Evolutionary conservation across 1,140 invertebrate genomes (phyloP).

Genomic region (Apis dorsata): DNA sequence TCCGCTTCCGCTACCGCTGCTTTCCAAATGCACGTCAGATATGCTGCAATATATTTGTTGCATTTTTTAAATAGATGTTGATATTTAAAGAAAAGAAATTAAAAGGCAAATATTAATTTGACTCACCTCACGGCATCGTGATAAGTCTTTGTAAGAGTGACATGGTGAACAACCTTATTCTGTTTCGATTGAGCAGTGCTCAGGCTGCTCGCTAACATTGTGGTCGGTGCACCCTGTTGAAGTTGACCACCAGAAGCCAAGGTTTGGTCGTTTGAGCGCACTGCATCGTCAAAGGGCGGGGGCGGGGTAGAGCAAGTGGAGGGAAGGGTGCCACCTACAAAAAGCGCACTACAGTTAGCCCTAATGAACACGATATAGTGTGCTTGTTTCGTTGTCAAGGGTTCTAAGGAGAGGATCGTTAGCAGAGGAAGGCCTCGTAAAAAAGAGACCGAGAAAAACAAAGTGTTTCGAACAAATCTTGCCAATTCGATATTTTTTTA

Average conservation of each 20-base stretch:
- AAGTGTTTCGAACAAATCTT: background rate
- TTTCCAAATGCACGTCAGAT: conserved; percentile 79
- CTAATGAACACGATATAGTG: conserved; percentile 61
- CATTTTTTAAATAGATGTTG: no score
- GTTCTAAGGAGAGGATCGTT: conserved; percentile 23
- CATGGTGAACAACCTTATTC: conserved; percentile 76
- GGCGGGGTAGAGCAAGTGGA: conserved; percentile 92
- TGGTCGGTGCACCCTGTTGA: conserved; percentile 66
- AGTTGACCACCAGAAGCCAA: conserved; percentile 77
- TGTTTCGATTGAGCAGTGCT: conserved; percentile 70
- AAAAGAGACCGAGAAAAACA: background rate
- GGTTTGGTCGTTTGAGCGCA: conserved; percentile 81
- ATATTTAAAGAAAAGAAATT: background rate
- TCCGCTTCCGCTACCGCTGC: conserved; percentile 77
- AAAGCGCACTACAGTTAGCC: conserved; percentile 77
- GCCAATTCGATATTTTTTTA: background rate
- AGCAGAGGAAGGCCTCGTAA: background rate
- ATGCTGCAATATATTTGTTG: conserved; percentile 64
- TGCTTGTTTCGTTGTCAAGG: conserved; percentile 25
- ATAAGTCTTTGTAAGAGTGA: conserved; percentile 75
- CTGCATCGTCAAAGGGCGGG: conserved; percentile 90
- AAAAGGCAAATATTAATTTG: background rate
- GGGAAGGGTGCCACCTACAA: conserved; percentile 81
- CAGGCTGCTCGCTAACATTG: conserved; percentile 71
- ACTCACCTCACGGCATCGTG: conserved; percentile 78